These are phyloP conservation scores for Erethizon dorsatum DNA, from an alignment of 2,797 vertebrate species.

Conservation along the genomic window DNA sequence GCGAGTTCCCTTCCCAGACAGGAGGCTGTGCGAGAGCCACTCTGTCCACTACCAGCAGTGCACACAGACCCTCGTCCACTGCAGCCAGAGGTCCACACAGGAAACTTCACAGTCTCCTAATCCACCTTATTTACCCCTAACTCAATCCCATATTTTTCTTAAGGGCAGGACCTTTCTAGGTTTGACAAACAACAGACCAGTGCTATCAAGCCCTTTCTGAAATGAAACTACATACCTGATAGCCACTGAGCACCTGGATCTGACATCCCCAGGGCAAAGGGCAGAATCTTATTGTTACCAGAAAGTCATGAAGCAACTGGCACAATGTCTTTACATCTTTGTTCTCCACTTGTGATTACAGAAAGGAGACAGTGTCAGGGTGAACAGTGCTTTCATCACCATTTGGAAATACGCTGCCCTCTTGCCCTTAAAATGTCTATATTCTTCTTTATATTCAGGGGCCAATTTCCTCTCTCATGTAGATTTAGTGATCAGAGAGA, in stretches of 20 bases:
- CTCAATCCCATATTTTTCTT: neutral
- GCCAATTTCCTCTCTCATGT: neutral
- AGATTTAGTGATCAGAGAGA: neutral
- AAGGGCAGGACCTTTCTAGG: neutral
- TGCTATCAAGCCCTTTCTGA: neutral
- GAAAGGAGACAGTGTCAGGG: neutral
- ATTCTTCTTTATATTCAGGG: neutral
- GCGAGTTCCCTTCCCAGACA: neutral
- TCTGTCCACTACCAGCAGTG: neutral
- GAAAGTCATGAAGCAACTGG: neutral
- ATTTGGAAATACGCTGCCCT: neutral
- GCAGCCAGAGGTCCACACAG: neutral
- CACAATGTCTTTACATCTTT: neutral
- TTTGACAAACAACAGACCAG: constrained; percentile 1
- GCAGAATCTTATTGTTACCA: neutral
- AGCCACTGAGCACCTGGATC: neutral
- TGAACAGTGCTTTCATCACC: neutral
- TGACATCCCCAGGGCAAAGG: neutral
- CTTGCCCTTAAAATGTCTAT: neutral
- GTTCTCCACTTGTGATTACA: neutral
- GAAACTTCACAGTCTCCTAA: neutral
- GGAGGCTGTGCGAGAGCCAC: neutral
- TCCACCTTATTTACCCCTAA: neutral
- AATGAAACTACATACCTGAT: neutral
- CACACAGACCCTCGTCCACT: neutral